Base-by-base conservation (phyloP, 1,140 invertebrate genomes). In the Philotrypesis tridentata region DNA sequence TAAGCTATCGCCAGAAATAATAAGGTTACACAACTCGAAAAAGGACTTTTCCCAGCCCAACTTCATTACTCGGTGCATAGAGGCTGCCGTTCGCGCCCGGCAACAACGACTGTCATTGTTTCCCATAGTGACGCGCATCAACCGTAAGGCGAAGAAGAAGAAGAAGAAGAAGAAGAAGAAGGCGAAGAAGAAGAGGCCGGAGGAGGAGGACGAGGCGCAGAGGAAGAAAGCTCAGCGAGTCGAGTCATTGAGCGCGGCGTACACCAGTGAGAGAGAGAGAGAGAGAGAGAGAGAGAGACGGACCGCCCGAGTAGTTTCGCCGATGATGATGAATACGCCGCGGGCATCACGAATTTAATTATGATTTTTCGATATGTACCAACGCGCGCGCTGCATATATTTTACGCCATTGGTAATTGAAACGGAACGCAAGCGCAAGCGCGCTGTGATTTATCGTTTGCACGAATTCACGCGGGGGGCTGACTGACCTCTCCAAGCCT, bases 271-370 rank as follows among this genome's bases (percentile, higher is more conserved):
- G n/a, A n/a, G n/a, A n/a, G n/a, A n/a, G n/a, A n/a, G n/a, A n/a
- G n/a, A n/a, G n/a, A n/a, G n/a, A n/a, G n/a, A n/a, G n/a, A n/a
- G n/a, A n/a, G n/a, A 48, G 21, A 55, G 48, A 12, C 9, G 40
- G 82, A 83, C 82, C 82, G 82, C 82, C 82, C 82, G 82, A 79
- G 82, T 74, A 55, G 75, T 65, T 68, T 75, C n/a, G 61, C 43
- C 43, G 25, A n/a, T 55, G 73, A 82, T 79, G 81, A 79, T 79
- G 75, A 77, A 82, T 82, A 55, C 48, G 48, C 48, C 48, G 48
- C 29, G 25, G 37, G 25, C 67, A 73, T 82, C 81, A 82, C 81
- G 81, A 82, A 78, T 82, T 82, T 82, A 82, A 82, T 82, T 82
- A 82, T 82, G 70, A 82, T 82, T 82, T 82, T 82, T 82, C 70